A percentile compares a stretch with the other conserved stretches of the same genome.
Evolutionary conservation across 2,888 invertebrate genomes (phyloP).

Genomic region (Mythimna ferrago): DNA sequence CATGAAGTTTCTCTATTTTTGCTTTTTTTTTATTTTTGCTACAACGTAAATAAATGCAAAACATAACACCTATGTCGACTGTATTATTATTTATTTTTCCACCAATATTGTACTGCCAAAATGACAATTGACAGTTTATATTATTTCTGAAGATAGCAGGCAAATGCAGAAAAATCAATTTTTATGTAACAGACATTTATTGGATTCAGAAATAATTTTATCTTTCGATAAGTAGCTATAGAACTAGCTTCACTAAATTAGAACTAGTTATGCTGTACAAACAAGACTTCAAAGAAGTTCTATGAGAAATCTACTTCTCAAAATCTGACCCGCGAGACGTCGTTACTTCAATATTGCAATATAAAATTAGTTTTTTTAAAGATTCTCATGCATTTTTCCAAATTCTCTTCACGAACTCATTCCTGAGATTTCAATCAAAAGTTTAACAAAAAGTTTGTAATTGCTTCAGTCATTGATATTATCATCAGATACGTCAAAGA

Average conservation of each 20-base stretch:
- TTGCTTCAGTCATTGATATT: too few relatives aligned
- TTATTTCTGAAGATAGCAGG: too few relatives aligned
- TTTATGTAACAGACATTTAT: not conserved
- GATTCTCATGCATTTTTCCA: too few relatives aligned
- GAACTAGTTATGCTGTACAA: slow-evolving; percentile 35
- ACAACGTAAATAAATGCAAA: not conserved
- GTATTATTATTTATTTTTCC: not conserved
- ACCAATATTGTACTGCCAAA: not conserved
- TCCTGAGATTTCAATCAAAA: too few relatives aligned
- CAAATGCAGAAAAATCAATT: slow-evolving; percentile 6
- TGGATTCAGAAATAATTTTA: not conserved
- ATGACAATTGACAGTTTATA: not conserved
- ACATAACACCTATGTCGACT: not conserved
- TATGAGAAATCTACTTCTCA: not conserved
- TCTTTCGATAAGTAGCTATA: not conserved
- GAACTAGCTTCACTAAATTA: slow-evolving; percentile 20
- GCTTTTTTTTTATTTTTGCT: too few relatives aligned
- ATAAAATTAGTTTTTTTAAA: too few relatives aligned
- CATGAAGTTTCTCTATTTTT: not conserved
- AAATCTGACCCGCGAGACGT: too few relatives aligned
- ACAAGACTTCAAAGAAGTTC: slow-evolving; percentile 11
- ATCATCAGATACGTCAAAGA: too few relatives aligned
- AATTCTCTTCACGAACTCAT: too few relatives aligned
- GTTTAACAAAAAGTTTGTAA: too few relatives aligned
- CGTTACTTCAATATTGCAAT: too few relatives aligned